These are phyloP conservation scores for Argynnis bischoffii DNA, from an alignment of 2,888 invertebrate species.

Conservation along the genomic window DNA sequence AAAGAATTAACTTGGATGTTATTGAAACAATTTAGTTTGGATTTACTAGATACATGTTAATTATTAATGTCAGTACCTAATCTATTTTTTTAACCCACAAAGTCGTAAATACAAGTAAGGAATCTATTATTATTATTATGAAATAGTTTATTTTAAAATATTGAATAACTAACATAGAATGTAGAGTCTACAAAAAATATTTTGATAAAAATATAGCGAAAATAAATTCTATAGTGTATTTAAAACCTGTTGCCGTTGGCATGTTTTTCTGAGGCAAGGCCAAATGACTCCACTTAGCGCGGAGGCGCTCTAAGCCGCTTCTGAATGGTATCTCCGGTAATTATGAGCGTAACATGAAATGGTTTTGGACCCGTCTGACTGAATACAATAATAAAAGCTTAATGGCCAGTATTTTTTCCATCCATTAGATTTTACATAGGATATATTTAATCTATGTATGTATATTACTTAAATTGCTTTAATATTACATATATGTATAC, in stretches of 20 bases:
- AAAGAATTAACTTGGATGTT: too few relatives aligned
- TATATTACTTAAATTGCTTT: background rate
- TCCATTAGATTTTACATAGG: background rate
- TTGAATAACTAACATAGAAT: background rate
- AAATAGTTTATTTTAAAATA: background rate
- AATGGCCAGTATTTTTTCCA: constrained; percentile 12
- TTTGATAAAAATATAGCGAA: constrained; percentile 17
- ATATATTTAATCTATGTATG: background rate
- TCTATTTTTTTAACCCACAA: too few relatives aligned
- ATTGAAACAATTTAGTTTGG: too few relatives aligned
- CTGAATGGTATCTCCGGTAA: constrained; percentile 37
- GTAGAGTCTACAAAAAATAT: constrained; percentile 9
- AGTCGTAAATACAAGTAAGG: too few relatives aligned
- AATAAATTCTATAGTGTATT: constrained; percentile 18
- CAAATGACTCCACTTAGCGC: constrained; percentile 54
- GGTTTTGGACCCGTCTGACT: constrained; percentile 15
- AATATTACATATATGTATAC: too few relatives aligned
- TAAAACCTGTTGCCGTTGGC: constrained; percentile 66
- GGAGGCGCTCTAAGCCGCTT: constrained; percentile 50
- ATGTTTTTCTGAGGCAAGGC: constrained; percentile 53
- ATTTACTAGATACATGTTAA: too few relatives aligned
- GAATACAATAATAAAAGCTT: constrained; percentile 5
- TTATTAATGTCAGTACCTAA: too few relatives aligned
- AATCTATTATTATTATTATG: too few relatives aligned
- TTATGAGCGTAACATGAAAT: constrained; percentile 29